These are phyloP conservation scores for Pheosia tremula DNA, from an alignment of 2,888 invertebrate genomes.

Conservation along the genomic window DNA sequence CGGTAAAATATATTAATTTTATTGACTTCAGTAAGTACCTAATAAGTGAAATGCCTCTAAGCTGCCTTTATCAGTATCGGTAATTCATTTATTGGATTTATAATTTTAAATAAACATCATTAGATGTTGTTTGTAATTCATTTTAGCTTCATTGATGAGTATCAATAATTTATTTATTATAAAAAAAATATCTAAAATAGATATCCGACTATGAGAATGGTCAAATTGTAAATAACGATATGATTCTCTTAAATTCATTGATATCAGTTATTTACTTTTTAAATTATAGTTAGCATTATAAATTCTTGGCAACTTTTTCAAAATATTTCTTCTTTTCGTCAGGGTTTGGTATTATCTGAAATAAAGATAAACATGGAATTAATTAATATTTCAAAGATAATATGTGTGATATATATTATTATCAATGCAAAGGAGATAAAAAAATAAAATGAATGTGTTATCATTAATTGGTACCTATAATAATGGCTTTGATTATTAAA, in stretches of 20 bases:
- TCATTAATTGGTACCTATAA: slow-evolving; percentile 5
- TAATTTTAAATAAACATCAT: too few relatives aligned
- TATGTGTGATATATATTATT: background rate
- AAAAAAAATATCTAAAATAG: too few relatives aligned
- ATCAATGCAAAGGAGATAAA: background rate
- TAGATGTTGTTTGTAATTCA: too few relatives aligned
- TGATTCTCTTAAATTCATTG: slow-evolving; percentile 6
- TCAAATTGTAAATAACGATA: too few relatives aligned
- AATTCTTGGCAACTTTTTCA: slow-evolving; percentile 86
- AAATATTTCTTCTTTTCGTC: slow-evolving; percentile 92
- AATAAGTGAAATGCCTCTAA: too few relatives aligned
- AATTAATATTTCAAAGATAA: background rate
- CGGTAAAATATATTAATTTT: too few relatives aligned
- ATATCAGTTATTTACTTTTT: slow-evolving; percentile 2
- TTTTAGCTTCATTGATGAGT: too few relatives aligned
- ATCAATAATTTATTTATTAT: too few relatives aligned
- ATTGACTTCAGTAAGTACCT: too few relatives aligned
- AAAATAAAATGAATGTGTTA: background rate
- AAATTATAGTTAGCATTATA: slow-evolving; percentile 22
- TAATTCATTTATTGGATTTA: too few relatives aligned
- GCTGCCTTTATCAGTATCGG: too few relatives aligned
- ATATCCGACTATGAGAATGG: too few relatives aligned
- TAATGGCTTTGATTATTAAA: slow-evolving; percentile 12
- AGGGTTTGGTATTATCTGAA: slow-evolving; percentile 93
- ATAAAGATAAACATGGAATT: slow-evolving; percentile 36